A percentile compares a stretch with the other conserved stretches of the same genome.
These are phyloP conservation scores for Oplegnathus fasciatus DNA, from an alignment of 2,113 vertebrate genomes.

Conservation along the genomic window DNA sequence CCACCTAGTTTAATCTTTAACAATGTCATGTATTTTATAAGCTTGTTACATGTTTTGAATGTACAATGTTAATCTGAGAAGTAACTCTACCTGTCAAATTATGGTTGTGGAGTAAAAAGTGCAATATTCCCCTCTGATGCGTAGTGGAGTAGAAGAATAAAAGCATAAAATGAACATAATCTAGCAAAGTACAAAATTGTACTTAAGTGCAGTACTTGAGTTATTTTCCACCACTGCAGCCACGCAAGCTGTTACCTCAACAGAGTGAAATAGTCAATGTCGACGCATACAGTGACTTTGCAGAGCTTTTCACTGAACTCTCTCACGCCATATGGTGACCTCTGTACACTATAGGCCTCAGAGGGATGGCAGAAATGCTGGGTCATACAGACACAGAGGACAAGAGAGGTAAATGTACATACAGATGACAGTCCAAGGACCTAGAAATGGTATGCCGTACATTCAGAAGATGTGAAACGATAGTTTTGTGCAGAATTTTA, in stretches of 20 bases:
- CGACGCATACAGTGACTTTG: constrained; percentile 47
- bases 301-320: constrained; percentile 39
- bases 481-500: not conserved
- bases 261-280: constrained; percentile 42
- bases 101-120: not conserved
- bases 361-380: constrained; percentile 42
- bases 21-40: not conserved
- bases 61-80: not conserved
- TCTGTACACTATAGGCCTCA: constrained; percentile 38
- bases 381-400: constrained; percentile 33
- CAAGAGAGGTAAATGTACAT: constrained; percentile 38
- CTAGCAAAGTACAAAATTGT: not conserved
- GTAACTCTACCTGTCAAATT: not conserved
- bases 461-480: not conserved
- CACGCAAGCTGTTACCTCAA: constrained; percentile 10
- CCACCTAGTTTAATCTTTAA: not conserved
- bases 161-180: not conserved
- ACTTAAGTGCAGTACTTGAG: not conserved
- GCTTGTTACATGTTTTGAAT: not conserved
- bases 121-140: not conserved
- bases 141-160: not conserved
- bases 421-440: not conserved
- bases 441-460: not conserved
- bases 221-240: not conserved
- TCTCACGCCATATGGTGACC: constrained; percentile 73